Percentiles rank a stretch among this genome's conserved stretches.
Evolutionary conservation across 2,113 vertebrate genomes (phyloP).

Genomic region (Amazona vittata): DNA sequence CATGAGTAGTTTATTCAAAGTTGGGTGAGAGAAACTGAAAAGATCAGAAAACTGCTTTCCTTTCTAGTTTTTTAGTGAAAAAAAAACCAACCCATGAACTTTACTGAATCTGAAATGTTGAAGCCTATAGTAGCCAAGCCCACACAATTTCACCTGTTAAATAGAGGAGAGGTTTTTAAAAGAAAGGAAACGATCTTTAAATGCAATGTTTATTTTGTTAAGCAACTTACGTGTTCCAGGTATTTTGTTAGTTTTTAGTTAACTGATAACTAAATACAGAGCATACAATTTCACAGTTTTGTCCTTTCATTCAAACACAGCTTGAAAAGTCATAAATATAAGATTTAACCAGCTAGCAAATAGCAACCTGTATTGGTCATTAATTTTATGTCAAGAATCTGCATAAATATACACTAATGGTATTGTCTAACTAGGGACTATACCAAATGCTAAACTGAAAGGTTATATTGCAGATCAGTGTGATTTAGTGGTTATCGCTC

Average conservation of each 20-base stretch:
- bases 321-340: not conserved
- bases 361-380: not conserved
- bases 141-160: not conserved
- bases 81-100: rapidly evolving
- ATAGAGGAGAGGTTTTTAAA: not conserved
- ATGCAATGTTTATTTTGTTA: not conserved
- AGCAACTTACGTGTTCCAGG: not conserved
- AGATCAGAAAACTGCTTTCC: not conserved
- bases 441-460: not conserved
- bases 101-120: not conserved
- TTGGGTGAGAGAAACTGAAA: not conserved
- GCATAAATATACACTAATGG: not conserved
- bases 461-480: not conserved
- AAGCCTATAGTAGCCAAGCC: not conserved
- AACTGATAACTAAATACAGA: not conserved
- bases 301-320: not conserved
- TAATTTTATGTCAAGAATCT: not conserved
- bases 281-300: not conserved
- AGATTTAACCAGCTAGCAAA: not conserved
- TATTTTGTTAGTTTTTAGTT: not conserved
- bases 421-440: not conserved
- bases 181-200: not conserved
- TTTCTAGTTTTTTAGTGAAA: not conserved
- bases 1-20: not conserved
- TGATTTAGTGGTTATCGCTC: not conserved